These are phyloP conservation scores for Parauchenoglanis punctatus DNA, from an alignment of 2,797 vertebrate genomes.

Conservation along the genomic window DNA sequence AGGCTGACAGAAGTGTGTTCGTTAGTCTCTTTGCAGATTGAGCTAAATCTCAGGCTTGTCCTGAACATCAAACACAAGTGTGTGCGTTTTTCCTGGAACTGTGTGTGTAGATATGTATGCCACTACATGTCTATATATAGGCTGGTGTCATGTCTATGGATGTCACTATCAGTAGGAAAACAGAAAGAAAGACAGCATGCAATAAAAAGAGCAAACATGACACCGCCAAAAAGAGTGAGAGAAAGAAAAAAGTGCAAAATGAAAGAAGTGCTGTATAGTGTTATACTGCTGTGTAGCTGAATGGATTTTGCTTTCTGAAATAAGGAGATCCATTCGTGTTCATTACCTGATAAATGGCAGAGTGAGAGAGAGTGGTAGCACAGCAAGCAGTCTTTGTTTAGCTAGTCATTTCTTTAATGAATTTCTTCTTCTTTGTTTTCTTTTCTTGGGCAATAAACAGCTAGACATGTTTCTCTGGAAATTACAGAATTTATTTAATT, in stretches of 20 bases:
- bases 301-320: conserved; percentile 17
- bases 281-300: background rate
- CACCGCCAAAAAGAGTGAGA: too few species aligned
- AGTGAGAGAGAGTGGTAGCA: background rate
- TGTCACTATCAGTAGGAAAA: conserved; percentile 7
- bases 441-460: conserved; percentile 8
- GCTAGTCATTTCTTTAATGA: conserved; percentile 25
- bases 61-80: conserved; percentile 15
- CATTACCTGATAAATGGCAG: conserved; percentile 10
- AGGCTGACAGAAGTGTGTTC: background rate
- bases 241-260: background rate
- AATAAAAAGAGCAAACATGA: conserved; percentile 8
- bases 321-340: conserved; percentile 33
- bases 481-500: background rate
- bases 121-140: background rate
- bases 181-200: conserved; percentile 4
- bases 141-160: background rate
- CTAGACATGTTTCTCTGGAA: conserved; percentile 4
- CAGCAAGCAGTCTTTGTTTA: conserved; percentile 3
- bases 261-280: background rate
- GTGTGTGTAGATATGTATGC: background rate
- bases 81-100: background rate
- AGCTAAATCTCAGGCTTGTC: conserved; percentile 8
- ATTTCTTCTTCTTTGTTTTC: conserved; percentile 1
- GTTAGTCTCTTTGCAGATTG: conserved; percentile 12